Percentiles rank a stretch among this genome's conserved stretches.
Conservation (phyloP, 2,113 vertebrate species). For the Lagopus muta region DNA sequence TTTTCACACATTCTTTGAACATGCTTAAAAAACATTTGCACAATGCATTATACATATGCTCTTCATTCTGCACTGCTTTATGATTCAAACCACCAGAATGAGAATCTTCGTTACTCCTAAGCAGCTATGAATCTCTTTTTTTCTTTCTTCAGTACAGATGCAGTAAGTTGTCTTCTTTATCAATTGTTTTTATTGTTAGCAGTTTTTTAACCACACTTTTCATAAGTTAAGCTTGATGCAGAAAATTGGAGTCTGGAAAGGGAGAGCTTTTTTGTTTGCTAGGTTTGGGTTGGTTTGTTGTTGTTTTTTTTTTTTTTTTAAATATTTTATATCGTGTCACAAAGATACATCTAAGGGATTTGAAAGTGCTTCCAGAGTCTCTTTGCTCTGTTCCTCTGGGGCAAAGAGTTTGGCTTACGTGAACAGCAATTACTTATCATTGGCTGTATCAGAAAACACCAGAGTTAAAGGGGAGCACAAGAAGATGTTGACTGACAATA, state of each 20-base stretch:
- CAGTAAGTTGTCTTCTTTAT: neutral
- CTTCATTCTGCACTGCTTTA: neutral
- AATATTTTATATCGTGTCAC: neutral
- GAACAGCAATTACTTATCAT: neutral
- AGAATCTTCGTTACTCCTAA: neutral
- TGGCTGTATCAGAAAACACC: neutral
- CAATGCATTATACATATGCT: neutral
- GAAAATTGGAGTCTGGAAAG: neutral
- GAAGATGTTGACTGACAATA: neutral
- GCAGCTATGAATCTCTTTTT: neutral
- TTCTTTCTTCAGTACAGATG: neutral
- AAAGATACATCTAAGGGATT: neutral
- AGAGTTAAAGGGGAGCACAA: neutral
- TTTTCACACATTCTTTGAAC: neutral
- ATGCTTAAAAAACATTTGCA: neutral
- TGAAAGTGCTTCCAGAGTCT: neutral
- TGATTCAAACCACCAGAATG: neutral
- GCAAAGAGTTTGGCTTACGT: neutral
- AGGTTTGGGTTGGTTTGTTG: accelerated
- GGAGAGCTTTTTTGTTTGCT: neutral
- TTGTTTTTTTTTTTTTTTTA: neutral
- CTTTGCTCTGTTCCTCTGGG: neutral
- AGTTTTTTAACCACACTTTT: neutral
- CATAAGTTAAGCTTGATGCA: neutral
- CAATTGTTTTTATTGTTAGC: neutral